These are phyloP conservation scores for Marronus borbonicus DNA, from an alignment of 2,888 invertebrate species.

Conservation along the genomic window DNA sequence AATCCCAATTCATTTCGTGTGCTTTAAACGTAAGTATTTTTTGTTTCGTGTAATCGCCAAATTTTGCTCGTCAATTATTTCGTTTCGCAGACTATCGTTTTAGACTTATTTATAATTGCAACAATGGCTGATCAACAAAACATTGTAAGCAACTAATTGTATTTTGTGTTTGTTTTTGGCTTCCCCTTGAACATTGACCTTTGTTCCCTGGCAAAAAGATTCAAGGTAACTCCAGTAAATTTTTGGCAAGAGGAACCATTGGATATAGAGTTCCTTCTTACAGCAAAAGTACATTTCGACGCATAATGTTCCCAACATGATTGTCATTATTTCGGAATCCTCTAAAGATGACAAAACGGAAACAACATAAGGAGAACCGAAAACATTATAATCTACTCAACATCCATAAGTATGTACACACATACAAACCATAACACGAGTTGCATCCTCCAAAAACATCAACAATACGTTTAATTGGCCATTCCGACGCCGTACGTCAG, in stretches of 20 bases:
- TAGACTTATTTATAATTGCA: not conserved
- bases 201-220: not conserved
- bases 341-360: too few relatives aligned
- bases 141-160: not conserved
- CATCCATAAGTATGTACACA: too few relatives aligned
- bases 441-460: constrained; percentile 10
- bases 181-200: constrained; percentile 17
- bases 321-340: too few relatives aligned
- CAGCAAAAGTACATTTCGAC: too few relatives aligned
- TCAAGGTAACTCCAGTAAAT: not conserved
- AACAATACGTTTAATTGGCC: constrained; percentile 18
- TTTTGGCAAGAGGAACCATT: not conserved
- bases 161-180: not conserved
- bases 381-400: too few relatives aligned
- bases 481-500: constrained; percentile 2
- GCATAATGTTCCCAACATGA: not conserved
- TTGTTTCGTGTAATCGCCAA: not conserved
- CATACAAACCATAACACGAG: not conserved
- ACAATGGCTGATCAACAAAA: not conserved
- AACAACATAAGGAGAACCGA: too few relatives aligned
- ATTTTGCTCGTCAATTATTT: too few relatives aligned
- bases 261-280: not conserved
- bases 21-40: constrained; percentile 50
- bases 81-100: not conserved
- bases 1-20: constrained; percentile 56